Base-by-base conservation (phyloP, 1,140 invertebrate species). In the Drosophila neocordata region DNA sequence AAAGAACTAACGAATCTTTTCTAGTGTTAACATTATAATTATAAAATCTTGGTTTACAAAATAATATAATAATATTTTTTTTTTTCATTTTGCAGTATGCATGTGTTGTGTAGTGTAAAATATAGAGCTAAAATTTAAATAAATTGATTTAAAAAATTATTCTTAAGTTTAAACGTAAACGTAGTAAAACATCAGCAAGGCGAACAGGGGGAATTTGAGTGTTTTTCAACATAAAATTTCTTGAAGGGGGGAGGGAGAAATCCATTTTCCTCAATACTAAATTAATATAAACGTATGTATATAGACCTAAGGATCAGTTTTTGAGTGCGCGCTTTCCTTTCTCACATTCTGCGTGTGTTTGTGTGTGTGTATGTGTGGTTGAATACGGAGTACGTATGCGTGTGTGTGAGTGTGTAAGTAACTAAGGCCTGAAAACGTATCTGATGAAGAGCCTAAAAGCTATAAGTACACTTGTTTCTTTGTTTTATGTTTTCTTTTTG, bases 11-110 rank as follows among this genome's bases (percentile, higher is more conserved):
- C 18, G 41, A 27, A 44, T 61, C 51, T 12, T 48, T 48, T 48
- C 1, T 15, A 8, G 59, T 67, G 74, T 61, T 77, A 55, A 62
- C 31, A 64, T 71, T 64, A 64, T 48, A 81, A 67, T 76, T 70
- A 87, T 87, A 87, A 87, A 87, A 87, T 87, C 82, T 79, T 82
- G 78, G 78, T 82, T 77, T 78, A 82, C 66, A 87, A 56, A 64
- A 69, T 87, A 81, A 70, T 44, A 76, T 82, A 85, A 85, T 85
- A 87, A 24, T 24, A 24, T 24, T 24, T 66, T 60, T 9, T 41
- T 31, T 31, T 27, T 64, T 8, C 55, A 44, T 57, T 41, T 34
- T 37, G 34, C 34, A 22, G 51, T 55, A 75, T 38, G 31, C 62
- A 63, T 35, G 59, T 69, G 37, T 60, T 35, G 59, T 69, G 37